phyloP scores from a whole-genome alignment of 2,113 vertebrate genomes.

The Ceyx margarethae region DNA sequence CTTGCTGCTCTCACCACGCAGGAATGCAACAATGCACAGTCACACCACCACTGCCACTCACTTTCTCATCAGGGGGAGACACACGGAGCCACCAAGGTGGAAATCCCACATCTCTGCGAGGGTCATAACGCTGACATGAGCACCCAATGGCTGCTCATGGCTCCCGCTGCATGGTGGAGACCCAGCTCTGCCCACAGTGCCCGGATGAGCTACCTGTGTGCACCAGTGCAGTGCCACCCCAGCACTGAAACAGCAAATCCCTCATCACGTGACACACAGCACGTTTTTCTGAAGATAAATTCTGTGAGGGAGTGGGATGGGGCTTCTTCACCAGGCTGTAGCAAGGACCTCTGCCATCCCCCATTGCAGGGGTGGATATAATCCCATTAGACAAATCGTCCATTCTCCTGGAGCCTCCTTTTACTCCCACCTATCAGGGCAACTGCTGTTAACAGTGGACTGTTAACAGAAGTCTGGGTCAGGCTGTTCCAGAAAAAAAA shows the following conservation, averaged over 20 bases:
- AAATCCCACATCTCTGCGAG: fast-evolving
- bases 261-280: not conserved
- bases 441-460: not conserved
- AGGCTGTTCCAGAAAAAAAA: slow-evolving; percentile 10
- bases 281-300: not conserved
- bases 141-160: fast-evolving
- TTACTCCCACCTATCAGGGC: not conserved
- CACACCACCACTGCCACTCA: fast-evolving
- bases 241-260: not conserved
- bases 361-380: not conserved
- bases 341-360: not conserved
- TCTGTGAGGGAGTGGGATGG: fast-evolving
- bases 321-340: not conserved
- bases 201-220: fast-evolving
- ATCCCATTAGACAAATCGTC: not conserved
- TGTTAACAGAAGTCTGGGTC: not conserved
- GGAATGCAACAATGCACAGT: not conserved
- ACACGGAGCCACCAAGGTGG: fast-evolving
- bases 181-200: not conserved
- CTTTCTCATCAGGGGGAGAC: not conserved
- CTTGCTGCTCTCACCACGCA: not conserved
- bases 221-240: fast-evolving
- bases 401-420: not conserved
- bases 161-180: fast-evolving
- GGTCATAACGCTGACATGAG: fast-evolving